These are phyloP conservation scores for Drosophila tropicalis DNA, from an alignment of 1,140 invertebrate species.

Conservation along the genomic window DNA sequence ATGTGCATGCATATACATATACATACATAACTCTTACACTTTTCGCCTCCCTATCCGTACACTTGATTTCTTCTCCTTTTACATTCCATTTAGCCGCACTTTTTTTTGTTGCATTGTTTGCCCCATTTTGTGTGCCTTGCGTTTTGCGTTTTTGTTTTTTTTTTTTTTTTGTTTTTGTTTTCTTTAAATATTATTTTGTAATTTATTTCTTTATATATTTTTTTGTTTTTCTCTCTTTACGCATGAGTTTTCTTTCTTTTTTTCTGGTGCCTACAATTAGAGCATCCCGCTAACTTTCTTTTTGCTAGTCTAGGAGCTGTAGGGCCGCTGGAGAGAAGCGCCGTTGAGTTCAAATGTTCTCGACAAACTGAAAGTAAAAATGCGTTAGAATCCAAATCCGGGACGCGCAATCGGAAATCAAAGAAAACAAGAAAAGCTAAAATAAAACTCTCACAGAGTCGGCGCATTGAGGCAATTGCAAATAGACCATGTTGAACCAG, in stretches of 20 bases:
- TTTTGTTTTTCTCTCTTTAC: slow-evolving; percentile 6
- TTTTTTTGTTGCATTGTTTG: slow-evolving; percentile 64
- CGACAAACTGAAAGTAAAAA: slow-evolving; percentile 78
- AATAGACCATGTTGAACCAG: slow-evolving; percentile 39
- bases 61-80: slow-evolving; percentile 34
- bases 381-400: slow-evolving; percentile 63
- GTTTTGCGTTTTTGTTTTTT: neutral
- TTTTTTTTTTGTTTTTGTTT: no score
- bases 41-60: slow-evolving; percentile 48
- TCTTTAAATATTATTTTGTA: slow-evolving; percentile 33
- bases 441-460: slow-evolving; percentile 47
- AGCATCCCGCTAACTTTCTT: slow-evolving; percentile 22
- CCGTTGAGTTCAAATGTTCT: slow-evolving; percentile 74
- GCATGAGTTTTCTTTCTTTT: slow-evolving; percentile 25
- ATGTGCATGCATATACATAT: slow-evolving; percentile 4
- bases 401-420: slow-evolving; percentile 41
- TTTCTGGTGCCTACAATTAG: slow-evolving; percentile 17
- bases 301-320: slow-evolving; percentile 26
- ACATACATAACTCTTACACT: slow-evolving; percentile 46
- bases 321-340: slow-evolving; percentile 37
- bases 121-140: slow-evolving; percentile 33
- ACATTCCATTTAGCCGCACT: slow-evolving; percentile 66
- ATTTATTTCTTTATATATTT: slow-evolving; percentile 23
- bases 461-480: slow-evolving; percentile 43
- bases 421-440: slow-evolving; percentile 12